These are phyloP conservation scores for Equus przewalskii DNA, from an alignment of 2,113 vertebrate genomes.

Conservation along the genomic window DNA sequence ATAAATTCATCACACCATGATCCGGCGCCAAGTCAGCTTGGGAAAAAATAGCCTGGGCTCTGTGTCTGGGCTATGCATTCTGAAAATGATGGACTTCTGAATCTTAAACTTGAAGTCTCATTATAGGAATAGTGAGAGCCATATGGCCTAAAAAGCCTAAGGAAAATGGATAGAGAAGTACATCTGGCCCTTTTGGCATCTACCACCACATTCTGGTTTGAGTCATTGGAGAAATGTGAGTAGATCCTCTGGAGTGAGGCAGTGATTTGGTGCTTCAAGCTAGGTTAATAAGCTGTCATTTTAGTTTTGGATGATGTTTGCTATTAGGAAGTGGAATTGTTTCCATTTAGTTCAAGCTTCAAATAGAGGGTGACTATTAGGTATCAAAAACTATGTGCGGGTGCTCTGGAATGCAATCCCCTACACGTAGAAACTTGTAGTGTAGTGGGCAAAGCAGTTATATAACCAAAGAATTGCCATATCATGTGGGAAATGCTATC, in stretches of 20 bases:
- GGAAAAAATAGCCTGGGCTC: constrained; percentile 65
- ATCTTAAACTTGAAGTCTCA: constrained; percentile 73
- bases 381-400: not conserved
- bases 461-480: not conserved
- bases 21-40: constrained; percentile 55
- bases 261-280: constrained; percentile 38
- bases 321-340: not conserved
- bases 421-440: not conserved
- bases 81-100: constrained; percentile 67
- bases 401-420: not conserved
- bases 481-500: not conserved
- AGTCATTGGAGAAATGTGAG: constrained; percentile 36
- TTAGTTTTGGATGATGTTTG: constrained; percentile 13
- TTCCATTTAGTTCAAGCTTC: not conserved
- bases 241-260: not conserved
- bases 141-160: constrained; percentile 64
- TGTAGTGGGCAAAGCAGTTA: not conserved
- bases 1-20: constrained; percentile 74
- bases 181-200: constrained; percentile 65
- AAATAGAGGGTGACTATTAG: not conserved
- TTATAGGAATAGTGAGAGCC: constrained; percentile 64
- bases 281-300: constrained; percentile 58
- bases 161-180: constrained; percentile 58
- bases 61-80: constrained; percentile 57
- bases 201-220: constrained; percentile 12